phyloP scores from a whole-genome alignment of 2,797 vertebrate genomes.

The Galago senegalensis region DNA sequence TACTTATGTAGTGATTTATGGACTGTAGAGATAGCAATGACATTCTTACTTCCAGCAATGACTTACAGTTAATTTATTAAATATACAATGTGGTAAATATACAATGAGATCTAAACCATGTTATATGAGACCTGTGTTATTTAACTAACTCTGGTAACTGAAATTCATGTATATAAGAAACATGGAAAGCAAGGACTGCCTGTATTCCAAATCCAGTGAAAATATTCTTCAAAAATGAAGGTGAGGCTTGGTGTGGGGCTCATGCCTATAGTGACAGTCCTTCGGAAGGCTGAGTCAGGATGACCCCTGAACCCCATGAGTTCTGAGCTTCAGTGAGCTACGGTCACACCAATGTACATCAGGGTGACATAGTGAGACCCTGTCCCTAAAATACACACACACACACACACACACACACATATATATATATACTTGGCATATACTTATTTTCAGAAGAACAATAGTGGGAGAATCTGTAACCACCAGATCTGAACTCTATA shows the following conservation, averaged over 20 bases:
- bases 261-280: too few species aligned
- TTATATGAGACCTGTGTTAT: not conserved
- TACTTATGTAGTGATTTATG: not conserved
- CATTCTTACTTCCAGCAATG: not conserved
- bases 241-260: not conserved
- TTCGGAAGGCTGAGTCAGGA: too few species aligned
- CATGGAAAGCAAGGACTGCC: not conserved
- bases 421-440: not conserved
- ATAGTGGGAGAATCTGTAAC: not conserved
- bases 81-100: not conserved
- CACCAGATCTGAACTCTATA: not conserved
- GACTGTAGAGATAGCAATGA: not conserved
- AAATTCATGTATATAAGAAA: not conserved
- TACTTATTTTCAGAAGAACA: not conserved
- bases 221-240: slow-evolving; percentile 14
- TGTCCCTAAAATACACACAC: too few species aligned
- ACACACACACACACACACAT: too few species aligned
- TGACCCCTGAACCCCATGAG: too few species aligned
- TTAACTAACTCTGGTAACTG: not conserved
- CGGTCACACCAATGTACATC: too few species aligned
- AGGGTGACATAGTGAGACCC: too few species aligned
- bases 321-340: too few species aligned
- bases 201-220: not conserved
- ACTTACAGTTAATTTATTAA: not conserved
- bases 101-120: not conserved